Conservation (phyloP, 2,888 invertebrate species). For the Antitype chi region DNA sequence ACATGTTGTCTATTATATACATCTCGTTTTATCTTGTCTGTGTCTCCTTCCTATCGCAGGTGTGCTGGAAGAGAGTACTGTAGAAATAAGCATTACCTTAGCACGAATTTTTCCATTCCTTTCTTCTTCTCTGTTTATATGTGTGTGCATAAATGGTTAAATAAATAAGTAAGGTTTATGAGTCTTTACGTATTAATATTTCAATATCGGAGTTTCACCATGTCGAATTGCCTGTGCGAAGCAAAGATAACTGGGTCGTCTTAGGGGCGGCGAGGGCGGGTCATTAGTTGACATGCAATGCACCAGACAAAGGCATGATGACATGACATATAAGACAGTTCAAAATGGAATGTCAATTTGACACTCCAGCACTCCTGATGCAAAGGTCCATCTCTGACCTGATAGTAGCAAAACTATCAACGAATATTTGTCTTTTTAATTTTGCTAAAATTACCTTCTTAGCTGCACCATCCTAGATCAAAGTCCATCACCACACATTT, state of each 20-base stretch:
- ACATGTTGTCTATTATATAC: too few species aligned
- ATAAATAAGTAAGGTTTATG: too few species aligned
- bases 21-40: too few species aligned
- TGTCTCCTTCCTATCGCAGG: too few species aligned
- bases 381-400: not conserved
- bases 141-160: too few species aligned
- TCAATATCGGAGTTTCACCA: not conserved
- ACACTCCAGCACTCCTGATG: not conserved
- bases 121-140: too few species aligned
- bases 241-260: not conserved
- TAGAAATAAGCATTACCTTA: too few species aligned
- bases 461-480: not conserved
- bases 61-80: too few species aligned
- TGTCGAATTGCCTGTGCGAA: not conserved
- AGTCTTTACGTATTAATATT: not conserved
- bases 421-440: not conserved
- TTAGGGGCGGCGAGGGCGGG: too few species aligned
- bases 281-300: not conserved
- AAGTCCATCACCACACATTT: not conserved
- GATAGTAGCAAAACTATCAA: not conserved
- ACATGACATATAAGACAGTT: not conserved
- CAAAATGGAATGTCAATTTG: slow-evolving; percentile 3
- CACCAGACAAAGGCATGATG: not conserved
- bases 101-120: too few species aligned
- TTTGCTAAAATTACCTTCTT: not conserved